Conservation (phyloP, 2,113 vertebrate genomes). For the Thryonomys swinderianus region DNA sequence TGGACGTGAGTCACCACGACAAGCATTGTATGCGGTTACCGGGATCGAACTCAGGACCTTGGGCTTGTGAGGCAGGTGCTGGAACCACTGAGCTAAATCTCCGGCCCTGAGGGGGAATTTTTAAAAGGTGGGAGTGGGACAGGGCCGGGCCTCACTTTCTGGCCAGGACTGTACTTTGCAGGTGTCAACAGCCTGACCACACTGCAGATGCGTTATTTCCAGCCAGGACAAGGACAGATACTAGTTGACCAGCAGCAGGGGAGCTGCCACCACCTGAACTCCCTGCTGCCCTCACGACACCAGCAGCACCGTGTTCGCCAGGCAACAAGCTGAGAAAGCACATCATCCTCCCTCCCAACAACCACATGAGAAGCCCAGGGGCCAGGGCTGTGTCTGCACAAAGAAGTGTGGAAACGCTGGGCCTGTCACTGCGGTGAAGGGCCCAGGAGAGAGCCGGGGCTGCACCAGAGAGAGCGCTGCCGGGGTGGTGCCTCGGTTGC, state of each 20-base stretch:
- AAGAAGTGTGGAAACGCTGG: not conserved
- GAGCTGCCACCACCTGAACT: not conserved
- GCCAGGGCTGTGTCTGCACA: fast-evolving
- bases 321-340: not conserved
- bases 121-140: not conserved
- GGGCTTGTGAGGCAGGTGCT: too few relatives aligned
- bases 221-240: fast-evolving
- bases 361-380: not conserved
- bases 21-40: too few relatives aligned
- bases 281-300: not conserved
- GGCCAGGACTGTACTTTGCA: fast-evolving
- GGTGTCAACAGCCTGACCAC: fast-evolving
- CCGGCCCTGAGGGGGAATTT: too few relatives aligned
- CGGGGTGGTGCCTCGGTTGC: not conserved
- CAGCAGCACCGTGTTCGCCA: fast-evolving
- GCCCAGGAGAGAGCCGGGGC: not conserved
- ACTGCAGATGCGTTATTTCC: not conserved
- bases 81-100: too few relatives aligned
- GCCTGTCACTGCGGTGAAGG: not conserved
- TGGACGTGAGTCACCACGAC: too few relatives aligned
- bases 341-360: not conserved
- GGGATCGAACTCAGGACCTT: too few relatives aligned
- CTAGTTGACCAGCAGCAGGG: fast-evolving
- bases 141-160: not conserved
- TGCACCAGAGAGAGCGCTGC: fast-evolving